Evolutionary conservation across 2,113 vertebrate genomes (phyloP).

Genomic region (rat (Rattus norvegicus)): DNA sequence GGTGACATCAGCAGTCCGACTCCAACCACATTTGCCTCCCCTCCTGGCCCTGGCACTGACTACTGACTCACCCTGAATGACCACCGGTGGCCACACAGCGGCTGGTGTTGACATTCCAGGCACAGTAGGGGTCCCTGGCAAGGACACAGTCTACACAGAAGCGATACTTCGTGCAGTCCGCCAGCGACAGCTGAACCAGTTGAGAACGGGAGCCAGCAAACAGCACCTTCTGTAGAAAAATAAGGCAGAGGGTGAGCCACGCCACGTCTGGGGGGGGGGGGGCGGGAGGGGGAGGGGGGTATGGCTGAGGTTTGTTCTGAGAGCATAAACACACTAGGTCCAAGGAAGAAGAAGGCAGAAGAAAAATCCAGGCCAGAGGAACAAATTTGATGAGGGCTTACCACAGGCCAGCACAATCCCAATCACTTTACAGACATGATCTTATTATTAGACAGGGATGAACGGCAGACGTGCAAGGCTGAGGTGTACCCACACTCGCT

Average conservation of each 20-base stretch:
- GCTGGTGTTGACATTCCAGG: conserved; percentile 93
- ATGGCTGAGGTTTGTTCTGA: accelerated
- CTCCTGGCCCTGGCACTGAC: conserved; percentile 61
- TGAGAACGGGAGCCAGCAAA: conserved; percentile 94
- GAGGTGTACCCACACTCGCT: neutral
- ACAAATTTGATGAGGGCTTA: neutral
- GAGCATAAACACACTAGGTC: no score
- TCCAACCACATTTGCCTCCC: neutral
- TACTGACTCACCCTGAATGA: conserved; percentile 88
- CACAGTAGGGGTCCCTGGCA: conserved; percentile 96
- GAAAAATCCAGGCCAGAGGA: neutral
- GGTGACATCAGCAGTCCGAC: neutral
- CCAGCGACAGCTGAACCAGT: conserved; percentile 94
- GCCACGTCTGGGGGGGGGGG: no score
- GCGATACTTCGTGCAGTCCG: conserved; percentile 94
- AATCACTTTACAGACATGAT: conserved; percentile 42
- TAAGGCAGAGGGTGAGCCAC: neutral
- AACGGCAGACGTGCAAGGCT: neutral
- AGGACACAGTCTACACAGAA: conserved; percentile 95
- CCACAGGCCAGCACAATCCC: neutral
- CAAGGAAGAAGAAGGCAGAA: neutral
- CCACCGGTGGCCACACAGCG: conserved; percentile 91
- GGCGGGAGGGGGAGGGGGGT: no score
- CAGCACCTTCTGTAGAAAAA: conserved; percentile 90
- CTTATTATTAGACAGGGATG: conserved; percentile 17